Base-by-base conservation (phyloP, 2,797 vertebrate species). In the Huso huso region DNA sequence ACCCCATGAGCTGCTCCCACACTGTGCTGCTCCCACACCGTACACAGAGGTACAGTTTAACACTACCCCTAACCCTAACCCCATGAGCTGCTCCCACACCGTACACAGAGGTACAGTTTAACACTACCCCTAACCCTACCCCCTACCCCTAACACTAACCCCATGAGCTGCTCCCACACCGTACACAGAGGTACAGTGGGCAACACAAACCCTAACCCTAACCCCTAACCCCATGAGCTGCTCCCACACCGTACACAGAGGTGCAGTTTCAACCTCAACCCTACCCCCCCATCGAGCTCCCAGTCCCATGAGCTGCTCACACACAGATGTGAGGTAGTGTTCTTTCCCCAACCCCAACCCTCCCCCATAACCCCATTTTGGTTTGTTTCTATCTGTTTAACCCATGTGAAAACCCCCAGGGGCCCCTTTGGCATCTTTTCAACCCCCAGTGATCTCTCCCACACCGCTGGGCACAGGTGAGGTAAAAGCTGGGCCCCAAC, bases 121-220 rank as follows among this genome's bases (percentile, higher is more conserved):
- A 15, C 8, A 6, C 8, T 10, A 60, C 6, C 8, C 23, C 15
- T 18, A 18, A 18, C 15, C 15, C 15, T n/a, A n/a, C n/a, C 15
- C 15, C 15, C 8, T 10, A 60, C 6, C 8, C 23, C 15, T 18
- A 18, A 18, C 15, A 1, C 15, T 13, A 8, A 97, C 75, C 90
- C 88, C 1, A 90, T 95, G 77, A 83, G 87, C 68, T 98, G 95
- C 72, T 70, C 84, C 0, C 95, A 98, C 2, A 84, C 81, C 68
- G 80, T 98, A 70, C 95, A 98, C 81, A 91, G 91, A 96, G 86
- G 92, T 93, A 70, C 23, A 83, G 88, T 7, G n/a, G n/a, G n/a
- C n/a, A n/a, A n/a, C n/a, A n/a, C 3, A 4, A 13, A n/a, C 11
- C 6, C 11, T 10, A 15, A 18, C 7, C 6, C 49, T 51, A 8